Conservation (phyloP, 1,140 invertebrate species). For the Melitaea cinxia region DNA sequence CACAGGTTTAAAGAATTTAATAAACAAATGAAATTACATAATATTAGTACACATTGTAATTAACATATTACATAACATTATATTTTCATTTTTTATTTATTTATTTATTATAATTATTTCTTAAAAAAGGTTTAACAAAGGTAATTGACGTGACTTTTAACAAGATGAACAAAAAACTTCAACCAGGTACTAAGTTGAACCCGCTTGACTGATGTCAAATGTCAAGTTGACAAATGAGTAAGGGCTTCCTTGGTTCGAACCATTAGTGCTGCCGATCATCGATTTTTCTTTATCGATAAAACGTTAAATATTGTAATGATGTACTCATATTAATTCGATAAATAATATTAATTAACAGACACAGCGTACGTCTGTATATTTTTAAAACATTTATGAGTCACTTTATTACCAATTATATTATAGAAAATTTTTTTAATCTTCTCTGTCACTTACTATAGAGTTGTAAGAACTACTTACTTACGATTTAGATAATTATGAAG, state of each 20-base stretch:
- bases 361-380: no score
- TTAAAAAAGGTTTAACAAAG: conserved; percentile 6
- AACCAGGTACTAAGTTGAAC: conserved; percentile 44
- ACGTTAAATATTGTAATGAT: conserved; percentile 47
- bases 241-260: conserved; percentile 67
- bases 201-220: conserved; percentile 76
- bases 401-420: no score
- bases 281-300: conserved; percentile 61
- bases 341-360: no score
- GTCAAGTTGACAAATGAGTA: conserved; percentile 74
- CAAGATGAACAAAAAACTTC: conserved; percentile 20
- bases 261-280: conserved; percentile 57
- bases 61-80: background rate
- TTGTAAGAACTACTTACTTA: no score
- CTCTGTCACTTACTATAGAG: no score
- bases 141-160: conserved; percentile 20
- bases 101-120: background rate
- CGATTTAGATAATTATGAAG: no score
- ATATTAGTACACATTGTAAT: no score
- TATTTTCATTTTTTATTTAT: background rate
- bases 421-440: no score
- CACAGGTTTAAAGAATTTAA: no score
- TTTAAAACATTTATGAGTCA: background rate
- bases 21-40: no score
- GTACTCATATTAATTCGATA: conserved; percentile 31